Evolutionary conservation across 2,888 invertebrate species (phyloP).

Genomic region (Amphipoea lucens): DNA sequence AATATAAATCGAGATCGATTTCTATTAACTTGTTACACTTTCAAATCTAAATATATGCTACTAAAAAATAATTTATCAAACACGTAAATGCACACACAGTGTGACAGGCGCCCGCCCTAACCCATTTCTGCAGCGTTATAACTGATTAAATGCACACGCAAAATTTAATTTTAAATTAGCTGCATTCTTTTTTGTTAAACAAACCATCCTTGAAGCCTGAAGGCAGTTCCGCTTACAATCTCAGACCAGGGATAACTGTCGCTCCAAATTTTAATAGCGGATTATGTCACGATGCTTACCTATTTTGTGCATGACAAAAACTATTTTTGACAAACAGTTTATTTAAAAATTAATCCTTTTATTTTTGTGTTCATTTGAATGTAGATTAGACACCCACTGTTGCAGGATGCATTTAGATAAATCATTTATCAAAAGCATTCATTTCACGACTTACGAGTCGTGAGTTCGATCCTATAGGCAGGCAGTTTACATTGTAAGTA

Average conservation of each 20-base stretch:
- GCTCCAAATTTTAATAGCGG: slow-evolving; percentile 58
- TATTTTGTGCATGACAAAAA: slow-evolving; percentile 58
- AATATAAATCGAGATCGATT: slow-evolving; percentile 4
- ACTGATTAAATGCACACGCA: slow-evolving; percentile 50
- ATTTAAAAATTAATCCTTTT: slow-evolving; percentile 53
- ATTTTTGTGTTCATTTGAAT: slow-evolving; percentile 41
- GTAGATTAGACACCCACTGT: slow-evolving; percentile 34
- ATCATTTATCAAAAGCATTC: not conserved
- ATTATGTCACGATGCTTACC: slow-evolving; percentile 62
- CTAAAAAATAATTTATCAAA: not conserved
- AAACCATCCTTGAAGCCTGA: slow-evolving; percentile 69
- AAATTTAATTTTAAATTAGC: slow-evolving; percentile 55
- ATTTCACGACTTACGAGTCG: no score
- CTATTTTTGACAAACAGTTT: slow-evolving; percentile 39
- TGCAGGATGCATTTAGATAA: not conserved
- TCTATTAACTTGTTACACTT: not conserved
- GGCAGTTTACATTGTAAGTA: no score
- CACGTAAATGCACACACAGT: slow-evolving; percentile 27
- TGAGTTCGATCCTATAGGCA: not conserved
- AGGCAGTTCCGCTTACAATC: slow-evolving; percentile 65
- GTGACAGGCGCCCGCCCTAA: slow-evolving; percentile 47
- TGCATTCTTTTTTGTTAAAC: slow-evolving; percentile 62
- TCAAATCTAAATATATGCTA: not conserved
- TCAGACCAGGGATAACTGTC: slow-evolving; percentile 63
- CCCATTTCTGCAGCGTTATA: slow-evolving; percentile 46